Conservation (phyloP, 2,113 vertebrate genomes). For the Cephalopterus ornatus region DNA sequence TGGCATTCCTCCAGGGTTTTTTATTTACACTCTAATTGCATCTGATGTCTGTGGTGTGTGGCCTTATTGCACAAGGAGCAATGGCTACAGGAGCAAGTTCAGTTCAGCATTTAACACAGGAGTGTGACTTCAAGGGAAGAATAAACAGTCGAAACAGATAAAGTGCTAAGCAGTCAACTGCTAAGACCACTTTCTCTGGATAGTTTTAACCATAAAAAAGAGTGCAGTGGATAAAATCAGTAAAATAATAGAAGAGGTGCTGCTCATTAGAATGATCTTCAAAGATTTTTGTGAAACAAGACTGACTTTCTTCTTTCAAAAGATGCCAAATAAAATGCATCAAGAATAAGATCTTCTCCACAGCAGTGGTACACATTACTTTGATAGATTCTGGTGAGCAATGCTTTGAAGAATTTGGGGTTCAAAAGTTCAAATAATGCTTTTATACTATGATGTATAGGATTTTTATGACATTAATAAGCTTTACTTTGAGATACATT, state of each 20-base stretch:
- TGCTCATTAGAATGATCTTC: background rate
- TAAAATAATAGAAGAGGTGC: background rate
- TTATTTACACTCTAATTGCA: background rate
- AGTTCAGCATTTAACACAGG: background rate
- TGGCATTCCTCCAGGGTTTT: background rate
- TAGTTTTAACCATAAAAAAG: background rate
- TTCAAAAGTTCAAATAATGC: background rate
- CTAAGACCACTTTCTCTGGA: background rate
- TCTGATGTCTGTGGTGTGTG: background rate
- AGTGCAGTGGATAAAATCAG: background rate
- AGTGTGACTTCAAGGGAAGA: background rate
- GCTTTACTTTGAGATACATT: background rate
- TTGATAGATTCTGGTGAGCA: background rate
- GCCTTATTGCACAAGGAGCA: background rate
- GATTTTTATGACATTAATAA: background rate
- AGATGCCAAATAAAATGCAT: background rate
- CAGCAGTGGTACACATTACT: background rate
- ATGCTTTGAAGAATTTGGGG: background rate
- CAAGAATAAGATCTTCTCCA: background rate
- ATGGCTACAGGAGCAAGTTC: background rate
- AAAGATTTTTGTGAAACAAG: background rate
- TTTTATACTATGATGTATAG: background rate
- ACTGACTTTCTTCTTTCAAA: background rate
- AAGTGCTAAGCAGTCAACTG: background rate
- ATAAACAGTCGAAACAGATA: background rate